These are phyloP conservation scores for Harpagus bidentatus DNA, from an alignment of 2,113 vertebrate species.

Conservation along the genomic window DNA sequence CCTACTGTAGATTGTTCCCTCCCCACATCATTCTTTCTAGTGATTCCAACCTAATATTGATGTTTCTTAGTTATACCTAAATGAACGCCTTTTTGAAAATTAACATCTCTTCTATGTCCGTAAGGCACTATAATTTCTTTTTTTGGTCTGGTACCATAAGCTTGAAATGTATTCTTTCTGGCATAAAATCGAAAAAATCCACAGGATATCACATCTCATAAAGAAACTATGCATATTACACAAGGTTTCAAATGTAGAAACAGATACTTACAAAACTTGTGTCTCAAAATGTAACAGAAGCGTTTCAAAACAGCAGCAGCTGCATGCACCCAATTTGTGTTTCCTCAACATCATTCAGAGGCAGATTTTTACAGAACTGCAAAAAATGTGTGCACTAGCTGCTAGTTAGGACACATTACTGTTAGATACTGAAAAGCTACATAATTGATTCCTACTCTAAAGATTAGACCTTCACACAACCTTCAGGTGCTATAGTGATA, in stretches of 20 bases:
- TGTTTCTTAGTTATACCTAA: background rate
- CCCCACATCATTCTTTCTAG: background rate
- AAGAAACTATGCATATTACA: conserved; percentile 59
- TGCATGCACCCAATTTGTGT: background rate
- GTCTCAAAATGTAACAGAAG: conserved; percentile 66
- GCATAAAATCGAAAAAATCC: background rate
- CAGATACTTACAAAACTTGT: conserved; percentile 45
- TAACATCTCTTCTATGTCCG: background rate
- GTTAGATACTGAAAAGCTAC: background rate
- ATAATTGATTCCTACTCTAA: background rate
- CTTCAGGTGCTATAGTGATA: background rate
- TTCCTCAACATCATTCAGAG: background rate
- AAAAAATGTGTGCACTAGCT: background rate
- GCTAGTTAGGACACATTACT: background rate
- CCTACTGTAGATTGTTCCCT: background rate
- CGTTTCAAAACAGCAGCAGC: conserved; percentile 66
- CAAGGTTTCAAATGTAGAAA: conserved; percentile 59
- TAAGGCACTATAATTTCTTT: background rate
- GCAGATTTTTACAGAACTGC: background rate
- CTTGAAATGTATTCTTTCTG: conserved; percentile 26
- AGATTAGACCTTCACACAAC: background rate
- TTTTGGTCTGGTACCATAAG: background rate
- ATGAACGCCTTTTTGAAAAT: background rate
- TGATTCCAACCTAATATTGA: background rate
- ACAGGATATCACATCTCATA: conserved; percentile 43